Base-by-base conservation (phyloP, 2,888 invertebrate genomes). In the Cephus pulcher region DNA sequence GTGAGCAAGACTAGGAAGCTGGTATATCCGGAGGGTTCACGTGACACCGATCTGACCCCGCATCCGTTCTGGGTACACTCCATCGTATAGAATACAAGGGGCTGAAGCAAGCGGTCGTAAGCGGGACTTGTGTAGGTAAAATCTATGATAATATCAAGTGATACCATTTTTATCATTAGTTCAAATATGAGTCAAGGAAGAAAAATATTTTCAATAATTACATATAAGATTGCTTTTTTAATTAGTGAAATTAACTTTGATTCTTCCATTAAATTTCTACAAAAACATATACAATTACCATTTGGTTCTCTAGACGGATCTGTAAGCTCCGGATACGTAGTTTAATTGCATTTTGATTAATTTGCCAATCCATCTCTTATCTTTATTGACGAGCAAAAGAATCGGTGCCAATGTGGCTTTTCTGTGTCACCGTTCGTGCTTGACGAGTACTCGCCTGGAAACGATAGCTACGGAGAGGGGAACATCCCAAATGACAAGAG, bases 21-120 rank as follows among this genome's bases (percentile, higher is more conserved):
- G 88, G 86, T 90, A 89, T 90, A 90, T 90, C 90, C 90, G 90
- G 90, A 90, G 90, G 89, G 89, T 90, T 88, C 89, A 90, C 90
- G 90, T 90, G 90, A 90, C 90, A 90, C 90, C 89, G 90, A 90
- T 90, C 86, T 86, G 89, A 87, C 89, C 89, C 89, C 87, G 89
- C 90, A 89, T 90, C 90, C 89, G 89, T 88, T 89, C 85, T 86
- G 82, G 83, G 85, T 85, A 85, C 82, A 84, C 84, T 86, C 83
- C 78, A 83, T 84, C 82, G 82, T 83, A 85, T 85, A 82, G 56
- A 56, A 56, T 56, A 56, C 56, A 75, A 80, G 83, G 83, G 81
- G 82, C 82, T 80, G 80, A 80, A 76, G 70, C 80, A 76, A 74
- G 70, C 80, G 77, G 71, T 34, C 12, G 71, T 32, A 71, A 34